A percentile compares a stretch with the other conserved stretches of the same genome.
Evolutionary conservation across 2,797 vertebrate genomes (phyloP).

Genomic region (Sandelia bainsii): DNA sequence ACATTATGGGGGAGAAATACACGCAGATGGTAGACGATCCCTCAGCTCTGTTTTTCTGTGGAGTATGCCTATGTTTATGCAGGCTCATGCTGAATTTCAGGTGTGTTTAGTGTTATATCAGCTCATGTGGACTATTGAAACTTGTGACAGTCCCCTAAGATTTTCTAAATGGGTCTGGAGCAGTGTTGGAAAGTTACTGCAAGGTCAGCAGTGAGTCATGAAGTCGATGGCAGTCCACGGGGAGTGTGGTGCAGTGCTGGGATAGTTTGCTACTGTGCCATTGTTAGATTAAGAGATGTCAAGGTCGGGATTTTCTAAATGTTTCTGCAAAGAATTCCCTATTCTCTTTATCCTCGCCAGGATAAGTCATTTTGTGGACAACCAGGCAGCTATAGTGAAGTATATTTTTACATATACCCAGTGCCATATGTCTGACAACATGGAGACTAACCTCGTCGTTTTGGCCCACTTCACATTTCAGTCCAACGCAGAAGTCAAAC

Average conservation of each 20-base stretch:
- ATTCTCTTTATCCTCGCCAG: conserved; percentile 23
- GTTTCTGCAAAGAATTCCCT: conserved; percentile 48
- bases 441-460: conserved; percentile 48
- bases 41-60: conserved; percentile 25
- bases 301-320: conserved; percentile 62
- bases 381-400: conserved; percentile 49
- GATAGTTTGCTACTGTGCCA: conserved; percentile 76
- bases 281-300: conserved; percentile 58
- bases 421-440: conserved; percentile 57
- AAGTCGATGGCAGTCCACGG: conserved; percentile 51
- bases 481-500: conserved; percentile 73
- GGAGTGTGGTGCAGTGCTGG: conserved; percentile 41
- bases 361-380: conserved; percentile 52
- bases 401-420: conserved; percentile 62
- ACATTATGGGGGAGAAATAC: conserved; percentile 66
- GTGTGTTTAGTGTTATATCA: conserved; percentile 59
- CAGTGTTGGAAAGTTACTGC: conserved; percentile 56
- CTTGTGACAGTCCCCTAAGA: conserved; percentile 51
- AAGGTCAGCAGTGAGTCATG: conserved; percentile 76
- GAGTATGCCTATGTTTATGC: conserved; percentile 23
- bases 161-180: conserved; percentile 62
- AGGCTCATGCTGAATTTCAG: conserved; percentile 35
- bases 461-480: conserved; percentile 36
- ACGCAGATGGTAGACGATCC: conserved; percentile 57
- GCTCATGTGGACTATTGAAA: conserved; percentile 31